Base-by-base conservation (phyloP, 2,888 invertebrate genomes). In the Ectobius pallidus region DNA sequence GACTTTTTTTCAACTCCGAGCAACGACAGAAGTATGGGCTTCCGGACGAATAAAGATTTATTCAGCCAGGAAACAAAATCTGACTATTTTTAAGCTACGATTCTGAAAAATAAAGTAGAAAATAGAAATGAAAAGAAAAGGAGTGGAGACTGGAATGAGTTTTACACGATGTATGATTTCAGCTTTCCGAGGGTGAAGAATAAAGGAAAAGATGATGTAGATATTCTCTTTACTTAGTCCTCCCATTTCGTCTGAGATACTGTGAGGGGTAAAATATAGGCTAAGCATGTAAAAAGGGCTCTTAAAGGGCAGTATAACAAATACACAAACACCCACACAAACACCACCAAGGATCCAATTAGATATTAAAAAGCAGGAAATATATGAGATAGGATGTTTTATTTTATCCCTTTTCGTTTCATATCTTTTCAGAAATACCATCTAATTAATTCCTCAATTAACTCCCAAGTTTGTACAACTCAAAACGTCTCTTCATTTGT, bases 1-100 rank as follows among this genome's bases (percentile, higher is more conserved):
- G 55, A 22, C 27, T 16, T 25, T 9, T 22, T 46, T 46, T 46
- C n/a, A 4, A 46, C 46, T 46, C n/a, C 46, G 46, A 46, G n/a
- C 46, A 14, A 46, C 46, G 46, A 4, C 46, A 14, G 30, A 4
- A 30, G 32, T n/a, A 18, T 4, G 58, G 2, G 16, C 32, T 58
- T 58, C 58, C 30, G 32, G 22, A 27, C 58, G 32, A 30, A 58
- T 58, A 16, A 58, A 58, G 58, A 58, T 58, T 58, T 58, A 58
- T 58, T 58, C 58, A 58, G 27, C 30, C 58, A 58, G 58, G 58
- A 58, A 58, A 58, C 58, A 30, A 58, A 58, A 58, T 58, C n/a
- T 58, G 30, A 58, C 58, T 58, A 58, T 16, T 58, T 58, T 58
- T 58, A 58, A 58, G 58, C 30, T 30, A 34, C 7, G 6, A 6